A percentile compares a stretch with the other conserved stretches of the same genome.
Conservation (phyloP, 35 echinoderm and acorn worm species). For the Eucidaris tribuloides region DNA sequence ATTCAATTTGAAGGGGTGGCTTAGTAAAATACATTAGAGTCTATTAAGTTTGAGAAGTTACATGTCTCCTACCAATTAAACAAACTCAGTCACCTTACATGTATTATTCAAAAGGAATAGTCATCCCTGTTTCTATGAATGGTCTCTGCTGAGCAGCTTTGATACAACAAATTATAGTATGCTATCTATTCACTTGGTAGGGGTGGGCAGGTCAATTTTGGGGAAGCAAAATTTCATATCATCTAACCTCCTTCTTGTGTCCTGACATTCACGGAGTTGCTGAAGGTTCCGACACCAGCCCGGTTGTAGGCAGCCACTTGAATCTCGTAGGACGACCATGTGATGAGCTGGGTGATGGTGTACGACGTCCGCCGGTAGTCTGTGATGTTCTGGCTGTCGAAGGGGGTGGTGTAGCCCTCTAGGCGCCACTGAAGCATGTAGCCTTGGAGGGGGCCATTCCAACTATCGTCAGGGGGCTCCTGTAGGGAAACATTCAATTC, state of each 20-base stretch:
- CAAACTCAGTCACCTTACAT: no score
- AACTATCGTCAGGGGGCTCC: slow-evolving; percentile 75
- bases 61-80: no score
- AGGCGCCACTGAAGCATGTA: slow-evolving; percentile 71
- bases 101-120: no score
- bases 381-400: slow-evolving; percentile 46
- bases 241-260: slow-evolving; percentile 87
- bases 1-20: no score
- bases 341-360: slow-evolving; percentile 55
- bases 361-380: slow-evolving; percentile 66
- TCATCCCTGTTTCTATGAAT: no score
- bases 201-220: no score
- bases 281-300: slow-evolving; percentile 70
- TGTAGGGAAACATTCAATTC: slow-evolving; percentile 22
- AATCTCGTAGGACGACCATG: slow-evolving; percentile 82
- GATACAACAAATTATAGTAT: no score
- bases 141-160: no score
- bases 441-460: slow-evolving; percentile 76
- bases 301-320: slow-evolving; percentile 83
- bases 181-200: no score
- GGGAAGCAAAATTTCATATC: no score
- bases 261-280: slow-evolving; percentile 43
- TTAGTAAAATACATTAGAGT: no score
- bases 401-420: slow-evolving; percentile 45
- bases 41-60: no score